Evolutionary conservation across 2,888 invertebrate genomes (phyloP), one percentile per base, ranked within the genome.

Genomic region (Resseliella maxima): DNA sequence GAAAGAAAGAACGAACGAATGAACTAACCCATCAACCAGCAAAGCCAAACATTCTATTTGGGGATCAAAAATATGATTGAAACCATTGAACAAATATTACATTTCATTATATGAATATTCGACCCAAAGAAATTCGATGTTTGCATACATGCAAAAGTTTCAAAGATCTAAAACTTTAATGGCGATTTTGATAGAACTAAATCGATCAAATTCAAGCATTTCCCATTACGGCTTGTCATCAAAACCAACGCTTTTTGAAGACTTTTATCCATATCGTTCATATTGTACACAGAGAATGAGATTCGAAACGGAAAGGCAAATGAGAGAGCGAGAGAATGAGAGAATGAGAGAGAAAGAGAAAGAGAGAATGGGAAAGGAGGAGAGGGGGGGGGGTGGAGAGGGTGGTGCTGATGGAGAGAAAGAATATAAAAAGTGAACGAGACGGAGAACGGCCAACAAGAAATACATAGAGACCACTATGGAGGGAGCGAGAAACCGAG

Each of bases 51-150:
- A 24, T 24, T 50, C 24, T 24, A n/a, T n/a, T 59, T 59, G 31
- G 72, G 27, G 72, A 72, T 72, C 46, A 5, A 72, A 72, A 72
- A 72, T 72, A 35, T 72, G 27, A 35, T 72, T 8, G 35, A 72
- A 72, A 35, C 72, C 72, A 72, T 72, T 72, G 72, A 72, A 35
- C 35, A 72, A 72, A 72, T 72, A 72, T 72, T 72, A 72, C 72
- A 72, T 72, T 72, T 72, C 35, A 72, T 72, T 59, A 59, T 72
- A 72, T 72, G 72, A 31, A 27, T 72, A 72, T 72, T 35, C 31
- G 72, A 72, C 72, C 72, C 72, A 27, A 72, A 6, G 27, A 59
- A 24, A 27, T 27, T 59, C 59, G 24, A 72, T 72, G 72, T 72
- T 72, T 72, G 72, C 72, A 31, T 31, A 72, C 31, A 72, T 72